Conservation (phyloP, 2,797 vertebrate genomes). For the Xenentodon cancila region DNA sequence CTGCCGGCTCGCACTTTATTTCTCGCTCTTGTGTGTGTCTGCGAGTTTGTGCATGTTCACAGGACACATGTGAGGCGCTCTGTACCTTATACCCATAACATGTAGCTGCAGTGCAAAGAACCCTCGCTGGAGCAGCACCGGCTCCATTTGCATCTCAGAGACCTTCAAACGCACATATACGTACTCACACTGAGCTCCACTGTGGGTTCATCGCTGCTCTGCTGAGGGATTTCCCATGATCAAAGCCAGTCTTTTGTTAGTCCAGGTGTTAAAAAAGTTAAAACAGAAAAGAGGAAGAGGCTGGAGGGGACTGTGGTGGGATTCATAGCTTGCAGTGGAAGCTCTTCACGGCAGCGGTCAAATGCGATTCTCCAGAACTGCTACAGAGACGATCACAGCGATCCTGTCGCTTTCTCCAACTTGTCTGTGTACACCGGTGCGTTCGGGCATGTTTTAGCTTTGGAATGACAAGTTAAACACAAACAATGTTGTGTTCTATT, state of each 20-base stretch:
- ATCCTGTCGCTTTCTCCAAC: conserved; percentile 43
- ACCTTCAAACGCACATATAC: conserved; percentile 16
- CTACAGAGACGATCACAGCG: conserved; percentile 26
- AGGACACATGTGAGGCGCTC: conserved; percentile 40
- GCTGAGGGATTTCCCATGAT: conserved; percentile 76
- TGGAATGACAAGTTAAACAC: conserved; percentile 21
- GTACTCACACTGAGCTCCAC: conserved; percentile 36
- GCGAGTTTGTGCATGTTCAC: conserved; percentile 48
- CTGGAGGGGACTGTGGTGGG: conserved; percentile 47
- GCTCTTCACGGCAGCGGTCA: conserved; percentile 50
- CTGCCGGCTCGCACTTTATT: conserved; percentile 49
- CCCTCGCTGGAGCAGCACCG: conserved; percentile 50
- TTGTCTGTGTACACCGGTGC: conserved; percentile 12
- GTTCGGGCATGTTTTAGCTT: conserved; percentile 14
- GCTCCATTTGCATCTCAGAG: conserved; percentile 53
- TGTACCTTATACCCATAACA: conserved; percentile 41
- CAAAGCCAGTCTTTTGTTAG: conserved; percentile 78
- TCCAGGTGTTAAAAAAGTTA: conserved; percentile 78
- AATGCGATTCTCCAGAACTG: conserved; percentile 34
- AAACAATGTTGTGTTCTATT: conserved; percentile 6
- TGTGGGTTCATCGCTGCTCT: conserved; percentile 64
- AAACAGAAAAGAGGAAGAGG: conserved; percentile 67
- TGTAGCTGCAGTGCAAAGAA: conserved; percentile 47
- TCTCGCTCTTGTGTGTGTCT: conserved; percentile 37
- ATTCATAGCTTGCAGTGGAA: conserved; percentile 50